Evolutionary conservation across 2,797 vertebrate genomes (phyloP).

Genomic region (Gymnothorax javanicus): DNA sequence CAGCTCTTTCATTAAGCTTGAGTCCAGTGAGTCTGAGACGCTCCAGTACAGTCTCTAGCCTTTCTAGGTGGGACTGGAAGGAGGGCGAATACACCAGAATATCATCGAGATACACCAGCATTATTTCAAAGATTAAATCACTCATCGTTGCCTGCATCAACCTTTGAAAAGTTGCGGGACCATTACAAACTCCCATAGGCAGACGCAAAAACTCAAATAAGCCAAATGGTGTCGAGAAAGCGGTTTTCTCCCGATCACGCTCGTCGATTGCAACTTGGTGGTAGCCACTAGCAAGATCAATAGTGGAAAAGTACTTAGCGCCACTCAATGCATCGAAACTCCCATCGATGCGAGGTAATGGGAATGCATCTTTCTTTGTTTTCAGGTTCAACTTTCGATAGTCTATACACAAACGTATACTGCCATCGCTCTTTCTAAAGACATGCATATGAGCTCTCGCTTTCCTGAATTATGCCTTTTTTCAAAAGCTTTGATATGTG

Average conservation of each 20-base stretch:
- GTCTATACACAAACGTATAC: conserved; percentile 11
- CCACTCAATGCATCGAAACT: conserved; percentile 19
- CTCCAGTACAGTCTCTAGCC: too few species aligned
- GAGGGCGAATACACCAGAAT: neutral
- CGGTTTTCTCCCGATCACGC: neutral
- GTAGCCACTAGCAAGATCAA: too few species aligned
- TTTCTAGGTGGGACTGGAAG: neutral
- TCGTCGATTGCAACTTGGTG: conserved; percentile 22
- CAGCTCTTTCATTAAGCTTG: too few species aligned
- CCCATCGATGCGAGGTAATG: conserved; percentile 22
- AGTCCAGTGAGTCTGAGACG: too few species aligned
- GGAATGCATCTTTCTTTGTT: conserved; percentile 30
- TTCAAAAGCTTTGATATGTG: conserved; percentile 31
- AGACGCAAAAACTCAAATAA: neutral
- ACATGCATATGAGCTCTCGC: too few species aligned
- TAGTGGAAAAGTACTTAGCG: conserved; percentile 20
- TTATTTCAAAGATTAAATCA: neutral
- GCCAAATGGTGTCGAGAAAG: conserved; percentile 12
- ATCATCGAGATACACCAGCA: neutral
- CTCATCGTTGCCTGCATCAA: neutral
- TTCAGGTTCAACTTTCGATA: conserved; percentile 22
- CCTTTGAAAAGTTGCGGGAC: neutral
- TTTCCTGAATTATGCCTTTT: conserved; percentile 32
- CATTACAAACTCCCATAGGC: conserved; percentile 22
- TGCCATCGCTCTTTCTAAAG: conserved; percentile 12